A percentile compares a stretch with the other conserved stretches of the same genome.
Evolutionary conservation across 2,888 invertebrate genomes (phyloP).

Genomic region (Crioceris asparagi): DNA sequence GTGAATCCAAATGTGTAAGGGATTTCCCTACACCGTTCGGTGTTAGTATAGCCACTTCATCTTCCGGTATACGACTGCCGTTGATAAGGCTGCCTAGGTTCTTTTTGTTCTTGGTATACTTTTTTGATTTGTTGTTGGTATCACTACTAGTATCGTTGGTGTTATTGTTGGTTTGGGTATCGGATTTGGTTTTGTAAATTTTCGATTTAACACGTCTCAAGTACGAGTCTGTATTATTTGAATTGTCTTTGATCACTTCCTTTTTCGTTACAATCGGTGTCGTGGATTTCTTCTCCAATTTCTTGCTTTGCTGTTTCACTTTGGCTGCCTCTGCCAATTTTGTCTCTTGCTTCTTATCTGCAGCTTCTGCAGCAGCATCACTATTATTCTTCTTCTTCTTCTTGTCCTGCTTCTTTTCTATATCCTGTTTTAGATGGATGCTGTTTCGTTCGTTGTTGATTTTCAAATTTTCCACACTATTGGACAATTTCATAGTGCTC

Average conservation of each 20-base stretch:
- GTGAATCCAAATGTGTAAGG: constrained; percentile 31
- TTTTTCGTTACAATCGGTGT: constrained; percentile 5
- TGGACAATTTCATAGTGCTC: constrained; percentile 19
- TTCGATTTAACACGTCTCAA: constrained; percentile 36
- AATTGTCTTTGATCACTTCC: constrained; percentile 10
- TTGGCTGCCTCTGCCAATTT: too few relatives aligned
- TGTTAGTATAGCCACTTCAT: constrained; percentile 20
- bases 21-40: constrained; percentile 21
- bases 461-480: constrained; percentile 29
- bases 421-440: constrained; percentile 21
- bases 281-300: neutral
- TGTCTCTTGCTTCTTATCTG: too few relatives aligned
- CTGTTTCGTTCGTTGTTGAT: constrained; percentile 20
- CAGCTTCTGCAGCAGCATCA: constrained; percentile 3
- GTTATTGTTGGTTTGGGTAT: constrained; percentile 16
- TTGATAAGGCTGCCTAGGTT: constrained; percentile 17
- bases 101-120: constrained; percentile 25
- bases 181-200: constrained; percentile 34
- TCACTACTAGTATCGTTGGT: constrained; percentile 13
- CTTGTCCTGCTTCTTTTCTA: constrained; percentile 12
- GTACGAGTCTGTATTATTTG: constrained; percentile 25
- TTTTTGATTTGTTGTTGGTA: constrained; percentile 26
- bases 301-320: constrained; percentile 1
- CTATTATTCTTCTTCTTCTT: constrained; percentile 14
- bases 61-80: constrained; percentile 23